phyloP scores from a whole-genome alignment of 2,888 invertebrate genomes.

The Machimus atricapillus region DNA sequence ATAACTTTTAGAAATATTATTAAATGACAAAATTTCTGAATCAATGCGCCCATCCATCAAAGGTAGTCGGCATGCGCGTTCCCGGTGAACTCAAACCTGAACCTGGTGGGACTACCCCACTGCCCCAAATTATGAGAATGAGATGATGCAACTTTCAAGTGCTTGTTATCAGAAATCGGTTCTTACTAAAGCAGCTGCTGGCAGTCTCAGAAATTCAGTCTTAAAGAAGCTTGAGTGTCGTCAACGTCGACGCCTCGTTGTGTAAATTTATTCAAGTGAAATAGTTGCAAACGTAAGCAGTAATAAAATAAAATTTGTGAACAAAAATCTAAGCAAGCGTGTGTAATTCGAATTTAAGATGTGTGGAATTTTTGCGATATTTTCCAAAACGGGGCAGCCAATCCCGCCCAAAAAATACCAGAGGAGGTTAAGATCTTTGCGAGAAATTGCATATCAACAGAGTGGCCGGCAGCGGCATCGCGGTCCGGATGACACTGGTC shows the following conservation, averaged over 20 bases:
- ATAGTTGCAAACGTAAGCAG: not conserved
- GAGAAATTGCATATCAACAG: constrained; percentile 59
- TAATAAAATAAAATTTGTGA: not conserved
- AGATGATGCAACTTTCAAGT: not conserved
- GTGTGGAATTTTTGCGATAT: constrained; percentile 62
- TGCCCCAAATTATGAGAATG: not conserved
- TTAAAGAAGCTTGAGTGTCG: not conserved
- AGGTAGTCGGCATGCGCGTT: not conserved
- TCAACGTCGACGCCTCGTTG: not conserved
- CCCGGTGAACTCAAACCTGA: not conserved
- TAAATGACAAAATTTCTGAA: not conserved
- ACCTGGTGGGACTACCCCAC: not conserved
- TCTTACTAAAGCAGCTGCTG: not conserved
- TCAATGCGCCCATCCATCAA: not conserved
- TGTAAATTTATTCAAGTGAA: not conserved
- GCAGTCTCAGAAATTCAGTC: not conserved
- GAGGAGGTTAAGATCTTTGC: constrained; percentile 52
- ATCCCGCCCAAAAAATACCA: constrained; percentile 51
- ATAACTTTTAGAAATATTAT: not conserved
- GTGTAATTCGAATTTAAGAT: constrained; percentile 49
- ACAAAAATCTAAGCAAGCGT: not conserved
- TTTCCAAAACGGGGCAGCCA: constrained; percentile 55
- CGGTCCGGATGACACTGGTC: constrained; percentile 60
- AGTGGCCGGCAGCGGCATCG: constrained; percentile 59
- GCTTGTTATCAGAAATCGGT: not conserved